phyloP scores from a whole-genome alignment of 2,113 vertebrate genomes.

The Mesoclemmys tuberculata region DNA sequence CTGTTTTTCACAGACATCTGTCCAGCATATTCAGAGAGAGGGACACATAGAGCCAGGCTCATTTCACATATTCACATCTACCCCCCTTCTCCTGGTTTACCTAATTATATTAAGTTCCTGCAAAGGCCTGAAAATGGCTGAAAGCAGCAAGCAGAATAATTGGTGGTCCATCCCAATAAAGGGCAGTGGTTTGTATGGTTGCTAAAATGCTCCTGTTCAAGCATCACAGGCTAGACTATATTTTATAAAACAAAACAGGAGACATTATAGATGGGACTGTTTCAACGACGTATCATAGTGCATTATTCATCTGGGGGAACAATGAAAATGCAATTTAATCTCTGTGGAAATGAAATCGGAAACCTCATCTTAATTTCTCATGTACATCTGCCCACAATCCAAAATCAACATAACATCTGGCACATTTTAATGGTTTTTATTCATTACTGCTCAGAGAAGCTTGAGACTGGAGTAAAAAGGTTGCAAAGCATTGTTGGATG shows the following conservation, averaged over 20 bases:
- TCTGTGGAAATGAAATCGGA: background rate
- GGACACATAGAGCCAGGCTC: too few species aligned
- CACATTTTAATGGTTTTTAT: background rate
- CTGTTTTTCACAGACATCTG: too few species aligned
- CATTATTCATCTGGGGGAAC: background rate
- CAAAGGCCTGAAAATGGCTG: too few species aligned
- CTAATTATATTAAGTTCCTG: too few species aligned
- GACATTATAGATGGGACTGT: background rate
- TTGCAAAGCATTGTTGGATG: slow-evolving; percentile 17
- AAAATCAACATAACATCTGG: slow-evolving; percentile 14
- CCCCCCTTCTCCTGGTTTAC: too few species aligned
- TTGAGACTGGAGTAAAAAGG: slow-evolving; percentile 20
- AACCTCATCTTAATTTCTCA: background rate
- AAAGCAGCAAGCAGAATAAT: too few species aligned
- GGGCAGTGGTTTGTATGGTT: too few species aligned
- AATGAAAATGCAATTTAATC: slow-evolving; percentile 23
- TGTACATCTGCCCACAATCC: background rate
- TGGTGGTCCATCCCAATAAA: too few species aligned
- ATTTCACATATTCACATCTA: too few species aligned
- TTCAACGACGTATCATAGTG: background rate
- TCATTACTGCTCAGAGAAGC: slow-evolving; percentile 25
- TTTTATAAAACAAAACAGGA: background rate
- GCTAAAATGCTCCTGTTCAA: background rate
- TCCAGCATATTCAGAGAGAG: too few species aligned
- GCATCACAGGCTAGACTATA: background rate